Evolutionary conservation across 2,113 vertebrate species (phyloP).

Genomic region (Anguilla japonica): DNA sequence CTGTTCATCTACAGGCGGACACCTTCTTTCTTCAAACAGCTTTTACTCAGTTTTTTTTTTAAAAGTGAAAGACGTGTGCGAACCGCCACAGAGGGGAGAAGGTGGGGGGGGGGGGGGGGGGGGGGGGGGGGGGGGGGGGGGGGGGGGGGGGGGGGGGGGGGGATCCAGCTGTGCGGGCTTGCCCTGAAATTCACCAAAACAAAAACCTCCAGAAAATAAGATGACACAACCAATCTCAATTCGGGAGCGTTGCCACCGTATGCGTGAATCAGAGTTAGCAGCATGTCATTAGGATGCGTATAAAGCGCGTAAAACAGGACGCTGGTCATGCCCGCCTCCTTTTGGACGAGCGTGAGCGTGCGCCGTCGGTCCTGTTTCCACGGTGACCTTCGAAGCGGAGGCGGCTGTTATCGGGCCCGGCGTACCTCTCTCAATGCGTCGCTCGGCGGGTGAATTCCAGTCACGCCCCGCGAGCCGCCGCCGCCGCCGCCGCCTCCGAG

Average conservation of each 20-base stretch:
- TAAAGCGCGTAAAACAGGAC: background rate
- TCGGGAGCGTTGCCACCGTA: too few relatives aligned
- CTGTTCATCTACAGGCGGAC: background rate
- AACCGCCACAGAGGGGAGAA: background rate
- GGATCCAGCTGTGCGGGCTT: too few relatives aligned
- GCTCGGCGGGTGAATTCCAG: background rate
- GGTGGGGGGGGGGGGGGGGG: too few relatives aligned
- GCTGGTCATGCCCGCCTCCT: background rate
- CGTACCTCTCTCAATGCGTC: background rate
- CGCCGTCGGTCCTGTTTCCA: background rate
- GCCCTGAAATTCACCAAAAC: too few relatives aligned
- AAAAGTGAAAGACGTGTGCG: background rate
- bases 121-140: too few relatives aligned
- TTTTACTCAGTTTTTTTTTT: constrained; percentile 11
- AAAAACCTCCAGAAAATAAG: too few relatives aligned
- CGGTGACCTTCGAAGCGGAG: background rate
- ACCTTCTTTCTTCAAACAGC: background rate
- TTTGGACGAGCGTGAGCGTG: background rate
- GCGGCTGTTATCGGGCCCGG: background rate
- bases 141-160: too few relatives aligned
- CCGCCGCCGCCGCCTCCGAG: background rate
- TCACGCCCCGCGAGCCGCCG: background rate
- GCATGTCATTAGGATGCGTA: too few relatives aligned
- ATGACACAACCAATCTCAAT: too few relatives aligned
- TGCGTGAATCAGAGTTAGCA: too few relatives aligned